A percentile compares a stretch with the other conserved stretches of the same genome.
These are phyloP conservation scores for Crotalus viridis DNA, from an alignment of 2,113 vertebrate species.

Conservation along the genomic window DNA sequence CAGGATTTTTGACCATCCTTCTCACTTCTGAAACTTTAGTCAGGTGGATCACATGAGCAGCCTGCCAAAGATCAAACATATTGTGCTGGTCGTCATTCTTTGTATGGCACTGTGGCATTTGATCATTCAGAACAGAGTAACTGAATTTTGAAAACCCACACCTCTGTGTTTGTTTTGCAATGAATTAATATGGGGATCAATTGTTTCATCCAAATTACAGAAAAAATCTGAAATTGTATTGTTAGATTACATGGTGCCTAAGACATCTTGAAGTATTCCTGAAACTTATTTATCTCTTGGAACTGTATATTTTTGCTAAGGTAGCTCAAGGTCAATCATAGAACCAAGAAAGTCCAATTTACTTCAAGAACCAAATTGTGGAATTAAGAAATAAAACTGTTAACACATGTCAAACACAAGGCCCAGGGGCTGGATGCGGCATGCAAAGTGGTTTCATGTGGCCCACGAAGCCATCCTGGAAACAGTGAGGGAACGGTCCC, in stretches of 20 bases:
- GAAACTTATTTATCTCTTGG: not conserved
- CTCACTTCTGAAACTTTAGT: not conserved
- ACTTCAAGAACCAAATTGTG: not conserved
- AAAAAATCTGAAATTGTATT: conserved; percentile 48
- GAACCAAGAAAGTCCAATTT: not conserved
- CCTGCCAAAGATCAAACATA: not conserved
- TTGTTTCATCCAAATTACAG: not conserved
- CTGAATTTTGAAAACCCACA: conserved; percentile 16
- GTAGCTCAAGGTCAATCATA: not conserved
- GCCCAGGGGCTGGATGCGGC: no score
- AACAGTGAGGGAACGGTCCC: no score
- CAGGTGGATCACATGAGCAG: not conserved
- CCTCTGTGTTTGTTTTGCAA: conserved; percentile 17
- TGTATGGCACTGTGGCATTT: not conserved
- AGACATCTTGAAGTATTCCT: conserved; percentile 9
- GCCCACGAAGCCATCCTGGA: no score
- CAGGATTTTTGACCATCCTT: not conserved
- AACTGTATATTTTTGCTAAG: not conserved
- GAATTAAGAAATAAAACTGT: not conserved
- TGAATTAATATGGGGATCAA: not conserved
- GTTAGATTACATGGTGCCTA: conserved; percentile 31
- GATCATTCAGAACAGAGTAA: not conserved
- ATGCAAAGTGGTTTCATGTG: no score
- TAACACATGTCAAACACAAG: no score
- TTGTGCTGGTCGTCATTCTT: not conserved